Evolutionary conservation across 1,140 invertebrate genomes (phyloP), one percentile per base, ranked within the genome.

Genomic region (Leptoteleia sp.): DNA sequence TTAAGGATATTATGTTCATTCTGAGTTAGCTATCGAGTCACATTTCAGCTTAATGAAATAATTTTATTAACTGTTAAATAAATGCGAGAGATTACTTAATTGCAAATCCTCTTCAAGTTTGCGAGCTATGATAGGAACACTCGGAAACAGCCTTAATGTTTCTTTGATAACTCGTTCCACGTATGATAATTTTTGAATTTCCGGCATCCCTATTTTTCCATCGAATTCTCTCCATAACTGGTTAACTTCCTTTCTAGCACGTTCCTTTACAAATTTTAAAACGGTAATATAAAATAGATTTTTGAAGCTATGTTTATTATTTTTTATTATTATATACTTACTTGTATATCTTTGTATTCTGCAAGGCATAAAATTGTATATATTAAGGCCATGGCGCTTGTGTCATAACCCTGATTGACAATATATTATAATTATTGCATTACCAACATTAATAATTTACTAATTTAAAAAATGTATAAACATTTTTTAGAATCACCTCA

Each of bases 81-180:
- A n/a, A n/a, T n/a, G n/a, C n/a, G n/a, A n/a, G n/a, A n/a, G n/a
- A n/a, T 57, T 88, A 93, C 92, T 89, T 27, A 93, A 85, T 65
- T 88, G 76, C 1, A 92, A 78, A 68, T 93, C 92, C 79, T 94
- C 91, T 31, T 81, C 88, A 9, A 94, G 79, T 50, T 87, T 84
- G 75, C 95, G 88, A 0, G 90, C 91, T 84, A 95, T 92, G 64
- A 94, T 90, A 3, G 94, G 94, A 4, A 95, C 94, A 54, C 93
- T 93, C 27, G 94, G 94, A 22, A 27, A 75, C n/a, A 75, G 0
- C 15, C 71, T 55, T n/a, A 75, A 37, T 1, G 61, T 38, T 52
- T 75, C 71, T 45, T 75, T 75, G 52, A 75, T 67, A 0, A 67
- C 52, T 7, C 71, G 42, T 19, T 75, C 71, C 3, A 75, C 35